Evolutionary conservation across 2,888 invertebrate species (phyloP).

Genomic region (Stegana nigrithorax): DNA sequence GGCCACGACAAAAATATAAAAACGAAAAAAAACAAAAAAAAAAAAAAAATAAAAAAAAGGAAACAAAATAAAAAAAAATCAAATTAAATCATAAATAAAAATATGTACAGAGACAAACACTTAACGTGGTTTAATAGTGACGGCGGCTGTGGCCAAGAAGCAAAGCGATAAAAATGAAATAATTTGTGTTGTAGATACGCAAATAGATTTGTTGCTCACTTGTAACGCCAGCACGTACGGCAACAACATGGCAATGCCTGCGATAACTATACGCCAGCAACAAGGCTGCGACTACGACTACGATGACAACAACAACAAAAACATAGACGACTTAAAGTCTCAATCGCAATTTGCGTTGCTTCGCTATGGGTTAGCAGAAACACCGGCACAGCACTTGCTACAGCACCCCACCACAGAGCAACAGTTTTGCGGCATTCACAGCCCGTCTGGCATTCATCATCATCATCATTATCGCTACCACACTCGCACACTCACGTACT

Average conservation of each 20-base stretch:
- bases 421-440: conserved; percentile 9
- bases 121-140: not conserved
- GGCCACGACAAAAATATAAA: not conserved
- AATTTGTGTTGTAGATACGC: too few species aligned
- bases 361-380: conserved; percentile 31
- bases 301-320: not conserved
- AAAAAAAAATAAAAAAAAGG: not conserved
- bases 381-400: conserved; percentile 28
- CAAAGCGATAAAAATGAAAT: too few species aligned
- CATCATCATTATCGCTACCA: conserved; percentile 35
- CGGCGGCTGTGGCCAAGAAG: too few species aligned
- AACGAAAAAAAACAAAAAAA: not conserved
- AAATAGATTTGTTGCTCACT: too few species aligned
- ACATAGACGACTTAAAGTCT: conserved; percentile 39
- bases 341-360: conserved; percentile 30
- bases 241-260: too few species aligned
- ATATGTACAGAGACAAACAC: not conserved
- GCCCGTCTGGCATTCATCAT: conserved; percentile 34
- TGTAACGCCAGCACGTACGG: too few species aligned
- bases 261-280: conserved; percentile 29
- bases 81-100: not conserved
- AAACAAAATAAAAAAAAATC: conserved; percentile 1
- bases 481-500: too few species aligned
- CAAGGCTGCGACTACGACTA: not conserved
- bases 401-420: not conserved